A percentile compares a stretch with the other conserved stretches of the same genome.
Conservation (phyloP, 2,797 vertebrate species). For the Aeoliscus strigatus region DNA sequence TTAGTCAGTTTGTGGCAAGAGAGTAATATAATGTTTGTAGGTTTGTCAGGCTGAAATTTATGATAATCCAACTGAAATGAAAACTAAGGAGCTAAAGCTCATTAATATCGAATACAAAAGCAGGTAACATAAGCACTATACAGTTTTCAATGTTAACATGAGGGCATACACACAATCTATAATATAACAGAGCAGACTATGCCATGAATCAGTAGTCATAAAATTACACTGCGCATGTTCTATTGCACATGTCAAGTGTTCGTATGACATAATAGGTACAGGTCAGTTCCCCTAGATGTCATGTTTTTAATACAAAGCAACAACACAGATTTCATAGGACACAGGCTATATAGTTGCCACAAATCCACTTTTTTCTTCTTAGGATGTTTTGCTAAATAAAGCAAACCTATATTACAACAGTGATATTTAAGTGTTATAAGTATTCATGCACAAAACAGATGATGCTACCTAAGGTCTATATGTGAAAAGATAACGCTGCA, state of each 20-base stretch:
- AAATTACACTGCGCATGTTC: conserved; percentile 69
- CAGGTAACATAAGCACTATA: conserved; percentile 69
- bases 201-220: conserved; percentile 73
- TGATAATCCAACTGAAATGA: conserved; percentile 24
- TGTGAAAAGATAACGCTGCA: conserved; percentile 61
- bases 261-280: conserved; percentile 56
- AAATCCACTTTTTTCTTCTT: conserved; percentile 54
- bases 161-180: conserved; percentile 69
- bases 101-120: conserved; percentile 63
- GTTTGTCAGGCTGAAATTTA: conserved; percentile 29
- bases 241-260: conserved; percentile 70
- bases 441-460: conserved; percentile 75
- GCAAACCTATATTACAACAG: conserved; percentile 70
- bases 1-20: conserved; percentile 51
- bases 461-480: conserved; percentile 59
- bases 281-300: conserved; percentile 59
- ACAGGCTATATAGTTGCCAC: conserved; percentile 71
- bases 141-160: conserved; percentile 64
- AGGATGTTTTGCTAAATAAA: conserved; percentile 61
- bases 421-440: conserved; percentile 71
- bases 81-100: conserved; percentile 51
- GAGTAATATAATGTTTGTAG: conserved; percentile 33
- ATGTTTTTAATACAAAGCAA: conserved; percentile 71
- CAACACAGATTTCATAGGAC: conserved; percentile 68
- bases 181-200: conserved; percentile 70